Conservation (phyloP, 2,797 vertebrate genomes). For the Nasua narica region DNA sequence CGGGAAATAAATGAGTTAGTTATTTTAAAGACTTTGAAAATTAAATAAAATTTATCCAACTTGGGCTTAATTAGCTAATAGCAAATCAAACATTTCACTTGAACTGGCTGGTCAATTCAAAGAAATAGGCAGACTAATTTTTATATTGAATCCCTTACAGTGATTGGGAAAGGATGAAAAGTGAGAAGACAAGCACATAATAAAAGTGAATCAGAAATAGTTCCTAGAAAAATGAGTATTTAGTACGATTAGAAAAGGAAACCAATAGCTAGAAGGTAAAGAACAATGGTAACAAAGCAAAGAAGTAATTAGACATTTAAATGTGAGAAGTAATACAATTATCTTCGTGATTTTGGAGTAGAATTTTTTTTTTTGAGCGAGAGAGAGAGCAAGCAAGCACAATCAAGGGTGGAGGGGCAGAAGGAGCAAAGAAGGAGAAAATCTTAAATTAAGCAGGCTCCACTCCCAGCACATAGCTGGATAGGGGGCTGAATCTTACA, state of each 20-base stretch:
- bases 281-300: background rate
- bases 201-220: background rate
- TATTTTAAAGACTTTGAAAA: background rate
- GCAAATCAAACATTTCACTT: constrained; percentile 30
- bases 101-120: background rate
- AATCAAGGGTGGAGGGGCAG: too few relatives aligned
- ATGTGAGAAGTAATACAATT: background rate
- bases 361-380: background rate
- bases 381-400: too few relatives aligned
- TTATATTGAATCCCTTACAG: background rate
- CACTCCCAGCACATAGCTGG: too few relatives aligned
- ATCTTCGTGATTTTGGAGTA: background rate
- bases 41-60: background rate
- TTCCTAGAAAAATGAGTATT: constrained; percentile 2
- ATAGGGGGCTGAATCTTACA: too few relatives aligned
- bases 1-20: background rate
- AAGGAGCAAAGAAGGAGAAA: too few relatives aligned
- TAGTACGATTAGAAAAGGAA: background rate
- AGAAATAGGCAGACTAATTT: background rate
- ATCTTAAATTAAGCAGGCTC: too few relatives aligned
- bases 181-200: background rate
- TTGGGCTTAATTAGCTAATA: background rate
- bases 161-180: background rate
- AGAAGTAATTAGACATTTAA: background rate
- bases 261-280: background rate